Base-by-base conservation (phyloP, 1,140 invertebrate species). In the Hermetia illucens region DNA sequence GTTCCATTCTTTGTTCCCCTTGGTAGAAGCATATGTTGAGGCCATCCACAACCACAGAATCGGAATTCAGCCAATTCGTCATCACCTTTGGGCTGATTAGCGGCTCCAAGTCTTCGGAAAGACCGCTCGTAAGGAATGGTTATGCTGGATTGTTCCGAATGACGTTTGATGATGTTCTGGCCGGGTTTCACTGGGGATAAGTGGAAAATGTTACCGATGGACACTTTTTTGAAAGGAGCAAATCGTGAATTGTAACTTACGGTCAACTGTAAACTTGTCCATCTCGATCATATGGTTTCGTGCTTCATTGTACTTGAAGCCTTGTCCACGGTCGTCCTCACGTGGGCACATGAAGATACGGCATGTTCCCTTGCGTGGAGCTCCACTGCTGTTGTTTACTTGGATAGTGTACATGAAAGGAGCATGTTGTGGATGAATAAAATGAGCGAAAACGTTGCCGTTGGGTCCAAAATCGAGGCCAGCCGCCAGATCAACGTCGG, bases 371-470 rank as follows among this genome's bases (percentile, higher is more conserved):
- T 52, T 48, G n/a, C 46, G 44, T 12, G 31, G 39, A 2, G 43
- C 18, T 2, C 34, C 36, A 12, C 44, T 49, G 20, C 42, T 25
- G 44, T 70, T 70, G 16, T 54, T 61, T 15, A 65, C 62, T 19
- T 57, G 58, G 38, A 66, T 65, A 3, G 49, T 63, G 45, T 77
- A 79, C 20, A 56, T 57, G 53, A 74, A 81, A 1, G 66, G 66
- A 8, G 67, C 64, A 44, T 79, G 72, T 52, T 79, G 73, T 27
- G 80, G 55, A 50, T 80, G 77, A 0, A 68, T 74, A 47, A 75
- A 71, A 4, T 70, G 61, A 4, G 70, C 70, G 43, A 68, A 67
- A 61, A 38, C 72, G 55, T 30, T 71, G 44, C 17, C 70, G 35
- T 71, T 38, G 47, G 61, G 52, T 52, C 62, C 40, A 61, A 68